phyloP scores from a whole-genome alignment of 2,797 vertebrate species.

The Gymnopithys bicolor region DNA sequence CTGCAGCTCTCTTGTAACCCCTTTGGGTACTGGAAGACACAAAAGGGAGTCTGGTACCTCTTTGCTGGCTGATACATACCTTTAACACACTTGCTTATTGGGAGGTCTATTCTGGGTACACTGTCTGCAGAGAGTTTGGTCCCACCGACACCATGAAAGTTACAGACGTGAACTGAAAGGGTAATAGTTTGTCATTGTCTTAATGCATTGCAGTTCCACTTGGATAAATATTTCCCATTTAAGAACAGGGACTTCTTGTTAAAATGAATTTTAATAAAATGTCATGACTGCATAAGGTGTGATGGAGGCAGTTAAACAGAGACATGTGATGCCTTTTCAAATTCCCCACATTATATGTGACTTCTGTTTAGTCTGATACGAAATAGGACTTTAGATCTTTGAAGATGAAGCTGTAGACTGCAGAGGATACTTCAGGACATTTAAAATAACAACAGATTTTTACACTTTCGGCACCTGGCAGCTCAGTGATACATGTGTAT shows the following conservation, averaged over 20 bases:
- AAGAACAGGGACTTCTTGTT: background rate
- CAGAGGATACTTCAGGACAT: background rate
- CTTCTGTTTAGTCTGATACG: background rate
- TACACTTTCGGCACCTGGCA: background rate
- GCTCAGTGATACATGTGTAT: fast-evolving
- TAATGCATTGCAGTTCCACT: background rate
- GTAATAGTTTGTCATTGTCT: background rate
- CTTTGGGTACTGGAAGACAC: background rate
- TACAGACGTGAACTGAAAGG: background rate
- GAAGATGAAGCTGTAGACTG: background rate
- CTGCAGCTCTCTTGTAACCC: background rate
- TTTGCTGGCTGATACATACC: background rate
- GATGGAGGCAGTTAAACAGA: background rate
- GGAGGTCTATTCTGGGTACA: background rate
- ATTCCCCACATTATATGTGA: fast-evolving
- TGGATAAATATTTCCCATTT: background rate
- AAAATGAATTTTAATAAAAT: background rate
- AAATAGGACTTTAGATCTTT: background rate
- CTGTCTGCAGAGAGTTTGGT: background rate
- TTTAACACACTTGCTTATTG: background rate
- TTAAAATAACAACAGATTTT: background rate
- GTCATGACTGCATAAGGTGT: background rate
- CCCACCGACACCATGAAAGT: background rate
- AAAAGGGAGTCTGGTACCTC: background rate
- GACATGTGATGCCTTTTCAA: background rate